A percentile compares a stretch with the other conserved stretches of the same genome.
These are phyloP conservation scores for Pedionomus torquatus DNA, from an alignment of 2,113 vertebrate genomes.

Conservation along the genomic window DNA sequence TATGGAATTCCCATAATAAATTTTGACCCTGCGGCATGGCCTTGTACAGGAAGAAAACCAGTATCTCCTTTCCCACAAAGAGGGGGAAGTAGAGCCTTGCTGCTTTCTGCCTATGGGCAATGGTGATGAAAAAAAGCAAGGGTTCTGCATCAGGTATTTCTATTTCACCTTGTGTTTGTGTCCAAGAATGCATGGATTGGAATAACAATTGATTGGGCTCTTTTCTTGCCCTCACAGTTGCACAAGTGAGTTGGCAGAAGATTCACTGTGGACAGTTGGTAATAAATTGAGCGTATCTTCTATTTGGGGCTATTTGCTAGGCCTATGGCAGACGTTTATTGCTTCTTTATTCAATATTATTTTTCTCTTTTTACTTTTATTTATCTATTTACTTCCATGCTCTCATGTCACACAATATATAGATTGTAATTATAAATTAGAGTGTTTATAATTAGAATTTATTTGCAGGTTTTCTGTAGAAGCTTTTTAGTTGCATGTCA, in stretches of 20 bases:
- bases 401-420: background rate
- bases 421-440: background rate
- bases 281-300: background rate
- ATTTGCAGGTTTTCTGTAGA: background rate
- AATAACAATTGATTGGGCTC: background rate
- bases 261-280: background rate
- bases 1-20: background rate
- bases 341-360: background rate
- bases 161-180: background rate
- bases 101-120: background rate
- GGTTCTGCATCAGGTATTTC: background rate
- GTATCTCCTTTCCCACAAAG: accelerated
- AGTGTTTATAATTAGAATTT: background rate
- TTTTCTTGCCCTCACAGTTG: background rate
- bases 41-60: background rate
- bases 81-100: background rate
- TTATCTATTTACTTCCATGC: background rate
- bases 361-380: background rate
- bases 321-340: background rate
- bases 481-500: background rate
- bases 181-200: background rate
- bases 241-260: background rate
- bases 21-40: background rate
- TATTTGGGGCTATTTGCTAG: background rate
- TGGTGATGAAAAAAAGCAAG: background rate